phyloP scores from a whole-genome alignment of 92 coral and sea anemone species.

The Bergia puertoricense region DNA sequence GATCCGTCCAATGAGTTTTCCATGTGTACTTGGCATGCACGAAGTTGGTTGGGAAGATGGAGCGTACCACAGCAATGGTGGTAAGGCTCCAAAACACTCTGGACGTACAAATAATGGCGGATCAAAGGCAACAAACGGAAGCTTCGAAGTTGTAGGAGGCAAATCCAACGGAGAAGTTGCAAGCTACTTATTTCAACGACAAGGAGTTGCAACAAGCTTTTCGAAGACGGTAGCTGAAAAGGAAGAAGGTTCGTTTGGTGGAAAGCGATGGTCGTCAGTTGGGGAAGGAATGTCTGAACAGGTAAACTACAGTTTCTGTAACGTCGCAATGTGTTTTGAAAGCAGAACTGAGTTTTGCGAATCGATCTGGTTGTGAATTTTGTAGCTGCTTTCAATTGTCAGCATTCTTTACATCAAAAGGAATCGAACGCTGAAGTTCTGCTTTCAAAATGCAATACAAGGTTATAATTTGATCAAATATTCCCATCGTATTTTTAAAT shows the following conservation, averaged over 20 bases:
- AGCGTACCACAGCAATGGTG: slow-evolving; percentile 87
- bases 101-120: slow-evolving; percentile 82
- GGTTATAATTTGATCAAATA: not conserved
- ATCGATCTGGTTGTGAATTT: slow-evolving; percentile 9
- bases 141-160: slow-evolving; percentile 92
- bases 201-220: slow-evolving; percentile 99
- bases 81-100: slow-evolving; percentile 86
- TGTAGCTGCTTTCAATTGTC: slow-evolving; percentile 36
- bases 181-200: slow-evolving; percentile 98
- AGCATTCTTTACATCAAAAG: slow-evolving; percentile 3
- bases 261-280: slow-evolving; percentile 92
- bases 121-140: slow-evolving; percentile 69
- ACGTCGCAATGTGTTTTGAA: slow-evolving; percentile 29
- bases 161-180: slow-evolving; percentile 99
- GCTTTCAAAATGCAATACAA: slow-evolving; percentile 24
- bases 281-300: slow-evolving; percentile 90
- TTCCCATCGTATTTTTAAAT: slow-evolving; percentile 10
- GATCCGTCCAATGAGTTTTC: slow-evolving; percentile 99
- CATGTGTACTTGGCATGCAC: slow-evolving; percentile 99
- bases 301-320: slow-evolving; percentile 46
- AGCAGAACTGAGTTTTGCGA: not conserved
- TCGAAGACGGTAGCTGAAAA: slow-evolving; percentile 95
- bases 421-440: slow-evolving; percentile 23
- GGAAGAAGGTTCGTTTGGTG: slow-evolving; percentile 91
- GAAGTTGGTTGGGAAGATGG: slow-evolving; percentile 99